These are phyloP conservation scores for Cairina moschata DNA, from an alignment of 2,113 vertebrate species.

Conservation along the genomic window DNA sequence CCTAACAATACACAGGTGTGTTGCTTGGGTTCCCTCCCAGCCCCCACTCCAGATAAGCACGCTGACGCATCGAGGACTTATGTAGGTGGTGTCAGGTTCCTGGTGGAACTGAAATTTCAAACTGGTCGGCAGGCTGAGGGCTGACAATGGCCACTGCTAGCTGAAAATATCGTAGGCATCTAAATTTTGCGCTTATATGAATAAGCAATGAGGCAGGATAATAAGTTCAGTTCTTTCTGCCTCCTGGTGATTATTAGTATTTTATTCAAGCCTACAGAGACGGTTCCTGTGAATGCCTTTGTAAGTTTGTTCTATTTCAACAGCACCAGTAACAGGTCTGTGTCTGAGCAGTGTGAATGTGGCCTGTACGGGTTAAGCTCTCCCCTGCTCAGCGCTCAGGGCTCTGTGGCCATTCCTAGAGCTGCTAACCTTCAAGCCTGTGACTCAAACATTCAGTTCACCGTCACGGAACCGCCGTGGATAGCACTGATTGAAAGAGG, in stretches of 20 bases:
- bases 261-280: not conserved
- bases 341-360: slow-evolving; percentile 56
- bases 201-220: slow-evolving; percentile 62
- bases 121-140: slow-evolving; percentile 6
- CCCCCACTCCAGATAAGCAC: slow-evolving; percentile 17
- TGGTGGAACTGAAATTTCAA: slow-evolving; percentile 72
- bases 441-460: slow-evolving; percentile 61
- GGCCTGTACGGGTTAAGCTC: slow-evolving; percentile 76
- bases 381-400: slow-evolving; percentile 41
- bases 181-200: not conserved
- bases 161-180: not conserved
- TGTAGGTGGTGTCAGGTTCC: slow-evolving; percentile 71
- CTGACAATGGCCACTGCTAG: not conserved
- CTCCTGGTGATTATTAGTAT: not conserved
- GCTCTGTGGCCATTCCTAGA: slow-evolving; percentile 69
- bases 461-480: slow-evolving; percentile 64
- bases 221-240: not conserved
- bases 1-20: not conserved
- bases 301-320: slow-evolving; percentile 68
- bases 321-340: slow-evolving; percentile 42
- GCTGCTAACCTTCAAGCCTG: slow-evolving; percentile 70
- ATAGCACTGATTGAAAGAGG: slow-evolving; percentile 90
- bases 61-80: slow-evolving; percentile 48
- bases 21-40: not conserved
- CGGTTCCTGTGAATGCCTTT: slow-evolving; percentile 45